phyloP scores from a whole-genome alignment of 1,140 invertebrate species.

The Zeugodacus cucurbitae region DNA sequence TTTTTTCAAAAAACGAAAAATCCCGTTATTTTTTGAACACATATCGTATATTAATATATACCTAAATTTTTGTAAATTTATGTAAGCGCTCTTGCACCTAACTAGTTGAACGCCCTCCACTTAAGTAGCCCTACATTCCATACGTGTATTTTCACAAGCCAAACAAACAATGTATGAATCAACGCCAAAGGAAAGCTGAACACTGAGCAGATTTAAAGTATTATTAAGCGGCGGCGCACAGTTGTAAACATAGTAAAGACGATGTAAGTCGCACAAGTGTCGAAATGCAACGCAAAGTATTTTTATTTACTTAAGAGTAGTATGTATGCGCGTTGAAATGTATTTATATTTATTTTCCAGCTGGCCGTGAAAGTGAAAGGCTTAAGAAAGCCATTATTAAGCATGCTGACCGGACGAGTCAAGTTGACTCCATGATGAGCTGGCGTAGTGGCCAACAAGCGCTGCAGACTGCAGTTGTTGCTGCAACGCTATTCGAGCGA shows the following conservation, averaged over 20 bases:
- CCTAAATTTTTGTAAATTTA: too few relatives aligned
- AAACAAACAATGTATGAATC: not conserved
- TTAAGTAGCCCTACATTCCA: not conserved
- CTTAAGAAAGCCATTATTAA: not conserved
- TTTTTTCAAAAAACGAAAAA: too few relatives aligned
- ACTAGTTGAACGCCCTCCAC: too few relatives aligned
- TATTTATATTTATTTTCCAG: not conserved
- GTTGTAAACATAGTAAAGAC: not conserved
- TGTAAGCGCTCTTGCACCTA: too few relatives aligned
- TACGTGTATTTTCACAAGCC: not conserved
- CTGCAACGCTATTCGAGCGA: not conserved
- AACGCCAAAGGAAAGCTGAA: not conserved
- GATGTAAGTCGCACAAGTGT: not conserved
- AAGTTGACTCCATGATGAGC: not conserved
- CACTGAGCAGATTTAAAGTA: not conserved
- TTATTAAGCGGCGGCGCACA: not conserved
- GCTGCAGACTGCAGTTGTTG: not conserved
- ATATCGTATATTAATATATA: too few relatives aligned
- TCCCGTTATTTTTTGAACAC: too few relatives aligned
- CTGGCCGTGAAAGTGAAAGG: constrained; percentile 35
- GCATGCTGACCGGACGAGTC: not conserved
- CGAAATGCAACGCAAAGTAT: not conserved
- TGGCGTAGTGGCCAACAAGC: not conserved
- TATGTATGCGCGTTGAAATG: not conserved
- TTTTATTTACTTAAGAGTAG: constrained; percentile 32